These are phyloP conservation scores for Drosophila flavopinicola DNA, from an alignment of 2,888 invertebrate species.

Conservation along the genomic window DNA sequence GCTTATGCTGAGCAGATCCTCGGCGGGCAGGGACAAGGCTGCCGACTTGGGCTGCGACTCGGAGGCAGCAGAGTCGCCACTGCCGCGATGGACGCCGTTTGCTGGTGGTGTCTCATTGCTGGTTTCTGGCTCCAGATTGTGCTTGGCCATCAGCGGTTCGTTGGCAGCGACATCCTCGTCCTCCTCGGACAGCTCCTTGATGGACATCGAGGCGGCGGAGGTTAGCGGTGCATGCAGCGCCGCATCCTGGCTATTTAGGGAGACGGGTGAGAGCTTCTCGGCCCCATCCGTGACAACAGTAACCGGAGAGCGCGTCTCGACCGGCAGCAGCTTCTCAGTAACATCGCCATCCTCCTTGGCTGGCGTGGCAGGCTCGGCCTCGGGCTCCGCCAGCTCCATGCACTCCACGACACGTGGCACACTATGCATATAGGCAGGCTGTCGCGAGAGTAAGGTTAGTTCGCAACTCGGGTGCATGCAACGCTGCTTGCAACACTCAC, in stretches of 20 bases:
- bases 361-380: conserved; percentile 24
- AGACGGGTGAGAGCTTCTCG: conserved; percentile 70
- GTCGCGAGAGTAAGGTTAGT: background rate
- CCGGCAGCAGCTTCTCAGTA: conserved; percentile 71
- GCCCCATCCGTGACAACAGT: conserved; percentile 25
- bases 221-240: conserved; percentile 63
- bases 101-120: conserved; percentile 26
- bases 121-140: conserved; percentile 37
- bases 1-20: conserved; percentile 72
- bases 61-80: conserved; percentile 63
- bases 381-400: conserved; percentile 58
- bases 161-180: conserved; percentile 68
- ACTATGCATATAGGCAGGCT: conserved; percentile 69
- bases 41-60: conserved; percentile 75
- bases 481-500: conserved; percentile 84
- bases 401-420: conserved; percentile 81
- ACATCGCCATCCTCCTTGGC: conserved; percentile 61
- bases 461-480: background rate
- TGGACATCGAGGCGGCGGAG: conserved; percentile 78
- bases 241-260: conserved; percentile 70
- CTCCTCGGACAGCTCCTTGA: conserved; percentile 80
- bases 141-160: conserved; percentile 57
- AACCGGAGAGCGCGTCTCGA: conserved; percentile 35
- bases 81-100: conserved; percentile 59
- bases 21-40: conserved; percentile 75